Evolutionary conservation across 1,140 invertebrate genomes (phyloP).

Genomic region (Macrocentrus cingulum): DNA sequence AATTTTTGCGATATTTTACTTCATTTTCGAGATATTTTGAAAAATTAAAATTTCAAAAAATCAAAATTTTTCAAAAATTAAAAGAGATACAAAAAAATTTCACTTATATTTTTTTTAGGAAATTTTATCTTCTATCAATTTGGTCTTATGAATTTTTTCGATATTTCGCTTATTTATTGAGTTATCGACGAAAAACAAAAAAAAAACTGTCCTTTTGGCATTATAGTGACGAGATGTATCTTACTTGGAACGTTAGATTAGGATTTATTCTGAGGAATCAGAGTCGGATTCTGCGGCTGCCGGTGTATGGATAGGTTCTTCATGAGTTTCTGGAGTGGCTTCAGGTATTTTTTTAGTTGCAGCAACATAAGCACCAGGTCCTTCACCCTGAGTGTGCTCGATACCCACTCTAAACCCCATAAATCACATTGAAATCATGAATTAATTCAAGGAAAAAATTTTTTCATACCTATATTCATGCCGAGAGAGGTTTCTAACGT

Average conservation of each 20-base stretch:
- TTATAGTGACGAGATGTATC: too few species aligned
- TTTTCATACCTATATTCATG: slow-evolving; percentile 87
- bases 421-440: not conserved
- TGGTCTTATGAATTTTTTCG: too few species aligned
- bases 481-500: slow-evolving; percentile 94
- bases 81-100: too few species aligned
- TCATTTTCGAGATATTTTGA: too few species aligned
- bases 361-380: slow-evolving; percentile 73
- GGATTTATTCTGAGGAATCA: slow-evolving; percentile 48
- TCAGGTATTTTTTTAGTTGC: slow-evolving; percentile 62
- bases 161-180: too few species aligned
- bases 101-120: too few species aligned
- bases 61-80: too few species aligned
- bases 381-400: slow-evolving; percentile 77
- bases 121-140: too few species aligned
- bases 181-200: too few species aligned
- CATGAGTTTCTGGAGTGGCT: slow-evolving; percentile 39
- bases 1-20: too few species aligned
- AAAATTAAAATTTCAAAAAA: too few species aligned
- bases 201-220: too few species aligned
- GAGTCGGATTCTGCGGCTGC: slow-evolving; percentile 45
- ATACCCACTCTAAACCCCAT: slow-evolving; percentile 71
- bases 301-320: slow-evolving; percentile 31
- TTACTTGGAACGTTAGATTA: not conserved
- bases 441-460: not conserved